Conservation (phyloP, 2,888 invertebrate genomes). For the Heliconius aoede region DNA sequence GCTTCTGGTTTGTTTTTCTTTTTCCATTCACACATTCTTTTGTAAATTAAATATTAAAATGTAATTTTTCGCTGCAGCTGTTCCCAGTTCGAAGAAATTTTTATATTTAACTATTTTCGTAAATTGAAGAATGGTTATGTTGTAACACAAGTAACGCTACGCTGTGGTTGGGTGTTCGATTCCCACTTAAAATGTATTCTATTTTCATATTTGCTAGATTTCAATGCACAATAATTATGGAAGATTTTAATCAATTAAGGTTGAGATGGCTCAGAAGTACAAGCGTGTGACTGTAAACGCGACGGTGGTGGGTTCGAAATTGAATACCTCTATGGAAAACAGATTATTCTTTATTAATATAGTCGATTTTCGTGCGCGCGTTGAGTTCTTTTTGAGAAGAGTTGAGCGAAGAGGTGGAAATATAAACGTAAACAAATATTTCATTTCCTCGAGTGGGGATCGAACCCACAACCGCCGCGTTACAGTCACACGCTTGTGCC, state of each 20-base stretch:
- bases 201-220: too few species aligned
- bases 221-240: too few species aligned
- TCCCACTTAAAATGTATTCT: background rate
- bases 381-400: too few species aligned
- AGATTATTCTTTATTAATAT: background rate
- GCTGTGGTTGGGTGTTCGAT: background rate
- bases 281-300: background rate
- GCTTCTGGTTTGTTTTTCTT: background rate
- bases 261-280: background rate
- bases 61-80: slow-evolving; percentile 5
- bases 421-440: too few species aligned
- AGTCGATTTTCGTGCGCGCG: background rate
- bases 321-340: too few species aligned
- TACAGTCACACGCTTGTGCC: too few species aligned
- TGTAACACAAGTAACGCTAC: background rate
- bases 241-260: too few species aligned
- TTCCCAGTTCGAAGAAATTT: background rate
- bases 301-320: background rate
- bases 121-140: background rate
- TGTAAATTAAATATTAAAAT: slow-evolving; percentile 18
- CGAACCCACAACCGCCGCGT: too few species aligned
- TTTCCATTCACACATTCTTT: background rate
- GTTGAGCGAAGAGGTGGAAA: too few species aligned
- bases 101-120: background rate
- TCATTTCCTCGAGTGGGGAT: too few species aligned